Evolutionary conservation across 2,113 vertebrate genomes (phyloP).

Genomic region (Polypterus bichir): DNA sequence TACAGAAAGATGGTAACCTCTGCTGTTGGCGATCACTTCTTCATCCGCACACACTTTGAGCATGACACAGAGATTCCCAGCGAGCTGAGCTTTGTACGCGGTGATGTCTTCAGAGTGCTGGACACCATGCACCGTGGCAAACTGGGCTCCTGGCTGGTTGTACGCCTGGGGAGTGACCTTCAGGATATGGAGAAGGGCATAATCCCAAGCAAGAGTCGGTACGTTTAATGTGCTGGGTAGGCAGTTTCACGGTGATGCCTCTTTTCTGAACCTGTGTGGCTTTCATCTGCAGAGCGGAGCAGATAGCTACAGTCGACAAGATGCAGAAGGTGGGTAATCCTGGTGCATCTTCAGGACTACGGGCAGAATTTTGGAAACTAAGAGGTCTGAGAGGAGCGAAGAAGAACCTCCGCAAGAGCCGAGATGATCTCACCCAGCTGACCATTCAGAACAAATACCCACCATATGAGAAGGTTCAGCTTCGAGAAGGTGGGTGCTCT

Average conservation of each 20-base stretch:
- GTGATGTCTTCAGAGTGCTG: constrained; percentile 83
- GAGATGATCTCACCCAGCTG: constrained; percentile 78
- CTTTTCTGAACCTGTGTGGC: neutral
- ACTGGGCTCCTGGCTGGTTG: constrained; percentile 72
- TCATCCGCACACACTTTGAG: constrained; percentile 87
- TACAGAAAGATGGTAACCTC: constrained; percentile 80
- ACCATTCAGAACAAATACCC: constrained; percentile 88
- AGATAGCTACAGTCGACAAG: constrained; percentile 64
- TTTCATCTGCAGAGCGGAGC: constrained; percentile 62
- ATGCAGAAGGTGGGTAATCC: constrained; percentile 40
- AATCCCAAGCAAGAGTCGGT: constrained; percentile 80
- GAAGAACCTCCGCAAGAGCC: constrained; percentile 58
- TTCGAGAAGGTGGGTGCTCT: constrained; percentile 68
- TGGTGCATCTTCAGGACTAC: constrained; percentile 40
- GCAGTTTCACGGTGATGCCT: neutral
- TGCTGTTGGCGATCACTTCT: constrained; percentile 78
- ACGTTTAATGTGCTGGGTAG: constrained; percentile 1
- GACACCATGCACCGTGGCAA: constrained; percentile 77
- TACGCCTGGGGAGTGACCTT: constrained; percentile 76
- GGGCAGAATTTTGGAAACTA: constrained; percentile 93
- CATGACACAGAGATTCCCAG: constrained; percentile 56
- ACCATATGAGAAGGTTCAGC: constrained; percentile 75
- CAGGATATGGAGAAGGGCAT: constrained; percentile 77
- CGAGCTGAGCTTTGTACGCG: constrained; percentile 69
- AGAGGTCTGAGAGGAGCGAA: constrained; percentile 83